These are phyloP conservation scores for Eremophila alpestris DNA, from an alignment of 2,797 vertebrate genomes.

Conservation along the genomic window DNA sequence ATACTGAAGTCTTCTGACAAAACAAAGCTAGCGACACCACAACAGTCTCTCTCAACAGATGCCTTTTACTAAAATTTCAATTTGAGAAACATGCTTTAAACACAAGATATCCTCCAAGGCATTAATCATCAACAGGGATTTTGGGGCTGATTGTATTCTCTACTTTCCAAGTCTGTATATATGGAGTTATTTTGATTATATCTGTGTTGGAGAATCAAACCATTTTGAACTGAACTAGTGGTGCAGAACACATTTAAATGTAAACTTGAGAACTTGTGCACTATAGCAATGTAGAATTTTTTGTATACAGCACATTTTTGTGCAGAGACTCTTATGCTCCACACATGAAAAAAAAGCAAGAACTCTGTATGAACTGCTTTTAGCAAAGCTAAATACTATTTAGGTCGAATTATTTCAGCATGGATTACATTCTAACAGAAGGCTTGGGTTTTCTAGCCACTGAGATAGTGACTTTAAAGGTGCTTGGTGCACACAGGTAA, in stretches of 20 bases:
- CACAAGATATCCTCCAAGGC: not conserved
- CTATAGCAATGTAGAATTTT: not conserved
- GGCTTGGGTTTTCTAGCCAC: not conserved
- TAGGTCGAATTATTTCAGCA: not conserved
- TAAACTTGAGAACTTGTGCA: not conserved
- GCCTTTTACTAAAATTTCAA: constrained; percentile 24
- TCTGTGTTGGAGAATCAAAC: not conserved
- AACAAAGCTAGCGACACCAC: constrained; percentile 26
- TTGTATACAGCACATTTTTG: not conserved
- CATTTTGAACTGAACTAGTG: not conserved
- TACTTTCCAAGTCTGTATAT: not conserved
- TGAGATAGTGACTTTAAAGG: not conserved
- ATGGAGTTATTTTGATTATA: not conserved
- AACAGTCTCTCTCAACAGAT: constrained; percentile 31
- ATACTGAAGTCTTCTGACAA: constrained; percentile 45
- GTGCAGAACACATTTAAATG: not conserved
- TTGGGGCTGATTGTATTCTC: not conserved
- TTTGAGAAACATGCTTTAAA: constrained; percentile 17
- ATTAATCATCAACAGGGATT: not conserved
- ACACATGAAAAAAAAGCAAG: not conserved
- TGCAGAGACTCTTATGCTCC: not conserved
- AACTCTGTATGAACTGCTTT: not conserved
- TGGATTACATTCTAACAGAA: not conserved
- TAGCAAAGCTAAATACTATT: not conserved
- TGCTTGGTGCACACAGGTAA: not conserved